Base-by-base conservation (phyloP, 2,888 invertebrate genomes). In the Pycnomerus fuliginosus region DNA sequence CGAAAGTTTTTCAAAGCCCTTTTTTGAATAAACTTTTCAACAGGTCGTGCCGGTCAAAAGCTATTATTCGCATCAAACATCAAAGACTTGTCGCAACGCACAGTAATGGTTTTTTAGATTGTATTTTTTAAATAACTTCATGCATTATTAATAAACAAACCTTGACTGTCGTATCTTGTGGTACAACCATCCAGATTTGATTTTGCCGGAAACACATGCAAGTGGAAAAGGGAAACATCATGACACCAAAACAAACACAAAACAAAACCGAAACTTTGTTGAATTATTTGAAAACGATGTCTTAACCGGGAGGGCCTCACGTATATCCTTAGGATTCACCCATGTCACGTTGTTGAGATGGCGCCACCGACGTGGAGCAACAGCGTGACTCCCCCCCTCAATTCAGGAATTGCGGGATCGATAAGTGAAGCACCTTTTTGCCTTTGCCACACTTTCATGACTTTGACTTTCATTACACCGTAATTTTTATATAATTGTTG, bases 121-220 rank as follows among this genome's bases (percentile, higher is more conserved):
- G n/a, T n/a, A n/a, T n/a, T n/a, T n/a, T n/a, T n/a, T n/a, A n/a
- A n/a, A n/a, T n/a, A n/a, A n/a, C n/a, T n/a, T n/a, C n/a, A n/a
- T n/a, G 11, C n/a, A 23, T 2, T 10, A 20, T 4, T 10, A 32
- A 44, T 32, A 35, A 39, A 32, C 40, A 37, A 47, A 47, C 47
- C 47, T 34, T 38, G 14, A 23, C 20, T 14, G 12, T 5, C 4
- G 30, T 11, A 15, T 47, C 36, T 40, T 45, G 45, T 12, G 43
- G 43, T 28, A 47, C 33, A 25, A 30, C 31, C 13, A 34, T 43
- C 53, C 53, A 54, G 62, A 2, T 0, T 1, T 3, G 44, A 33
- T 53, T 37, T 36, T 51, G 53, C 16, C 68, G 87, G 87, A 66
- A 81, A 79, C 62, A 84, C 75, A 73, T 88, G 88, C 61, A 89